Conservation (phyloP, 1,140 invertebrate species). For the Zelostemma sp. region DNA sequence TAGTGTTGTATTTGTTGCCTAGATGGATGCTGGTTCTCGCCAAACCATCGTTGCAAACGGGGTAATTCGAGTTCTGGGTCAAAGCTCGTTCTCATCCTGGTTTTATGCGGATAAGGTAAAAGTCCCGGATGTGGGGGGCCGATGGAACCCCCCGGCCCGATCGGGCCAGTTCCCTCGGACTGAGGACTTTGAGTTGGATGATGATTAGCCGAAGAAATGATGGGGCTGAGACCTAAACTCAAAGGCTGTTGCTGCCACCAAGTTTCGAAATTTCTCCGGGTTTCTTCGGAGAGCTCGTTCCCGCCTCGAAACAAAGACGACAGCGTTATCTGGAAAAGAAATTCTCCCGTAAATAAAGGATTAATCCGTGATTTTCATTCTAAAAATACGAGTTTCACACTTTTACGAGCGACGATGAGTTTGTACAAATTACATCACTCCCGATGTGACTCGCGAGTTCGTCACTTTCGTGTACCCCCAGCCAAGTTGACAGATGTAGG, state of each 20-base stretch:
- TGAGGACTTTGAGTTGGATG: conserved; percentile 63
- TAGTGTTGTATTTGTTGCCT: conserved; percentile 95
- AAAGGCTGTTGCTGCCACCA: conserved; percentile 72
- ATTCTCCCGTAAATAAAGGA: no score
- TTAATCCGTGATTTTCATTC: no score
- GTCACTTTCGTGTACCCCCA: conserved; percentile 13
- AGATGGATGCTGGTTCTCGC: conserved; percentile 95
- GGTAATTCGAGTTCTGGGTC: conserved; percentile 96
- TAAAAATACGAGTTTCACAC: no score
- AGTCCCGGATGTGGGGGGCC: conserved; percentile 75
- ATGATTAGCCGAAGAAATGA: conserved; percentile 68
- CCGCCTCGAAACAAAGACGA: conserved; percentile 81
- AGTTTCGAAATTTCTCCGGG: conserved; percentile 80
- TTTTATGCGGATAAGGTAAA: conserved; percentile 87
- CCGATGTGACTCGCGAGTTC: neutral
- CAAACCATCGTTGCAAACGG: conserved; percentile 94
- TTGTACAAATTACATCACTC: conserved; percentile 6
- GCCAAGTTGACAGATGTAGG: conserved; percentile 29
- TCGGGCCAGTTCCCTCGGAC: conserved; percentile 51
- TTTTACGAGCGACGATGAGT: no score
- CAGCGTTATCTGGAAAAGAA: conserved; percentile 75
- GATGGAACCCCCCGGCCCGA: conserved; percentile 54
- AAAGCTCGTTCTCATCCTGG: conserved; percentile 91
- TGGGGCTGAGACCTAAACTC: conserved; percentile 70
- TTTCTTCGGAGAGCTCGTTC: conserved; percentile 81